Evolutionary conservation across 1,140 invertebrate species (phyloP), one percentile per base, ranked within the genome.

Genomic region (Linepithema humile): DNA sequence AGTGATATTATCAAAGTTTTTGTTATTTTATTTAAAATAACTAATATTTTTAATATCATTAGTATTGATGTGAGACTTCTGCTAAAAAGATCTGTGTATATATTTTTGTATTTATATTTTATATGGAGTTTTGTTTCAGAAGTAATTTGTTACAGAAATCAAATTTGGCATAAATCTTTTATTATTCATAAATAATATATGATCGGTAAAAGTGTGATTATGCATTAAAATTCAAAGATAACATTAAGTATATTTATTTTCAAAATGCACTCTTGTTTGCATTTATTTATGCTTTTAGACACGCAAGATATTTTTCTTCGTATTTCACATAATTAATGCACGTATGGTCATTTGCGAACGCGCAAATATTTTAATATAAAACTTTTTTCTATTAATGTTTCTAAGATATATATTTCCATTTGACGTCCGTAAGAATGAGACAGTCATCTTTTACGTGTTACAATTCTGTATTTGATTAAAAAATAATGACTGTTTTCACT

Each of bases 231-330:
- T 67, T 38, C 32, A 70, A 80, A 53, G 32, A 65, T 40, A 17
- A 70, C 4, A 55, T 70, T 55, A 32, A 7, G 2, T 69, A 69
- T 48, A 32, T 70, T 80, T 69, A 69, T 55, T 80, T 70, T 43
- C 1, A 80, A 80, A 80, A 9, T 80, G 75, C 75, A 80, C 64
- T 57, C 12, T 67, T 64, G 4, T 65, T 60, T 80, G 23, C 62
- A 80, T 65, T 77, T 64, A 77, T 75, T 77, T 77, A 48, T 50
- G 60, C 74, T 77, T 77, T 65, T 45, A 43, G 32, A 77, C 29
- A 77, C 60, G 59, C 60, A 64, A 77, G 38, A 77, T 77, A 77
- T 50, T 53, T 38, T 45, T 50, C 59, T 77, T 77, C 57, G 32
- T 75, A 62, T 77, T 29, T 45, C 32, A 65, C 45, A 65, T 53